These are phyloP conservation scores for Didymodactylos carnosus DNA, from an alignment of 2,888 invertebrate species.

Conservation along the genomic window DNA sequence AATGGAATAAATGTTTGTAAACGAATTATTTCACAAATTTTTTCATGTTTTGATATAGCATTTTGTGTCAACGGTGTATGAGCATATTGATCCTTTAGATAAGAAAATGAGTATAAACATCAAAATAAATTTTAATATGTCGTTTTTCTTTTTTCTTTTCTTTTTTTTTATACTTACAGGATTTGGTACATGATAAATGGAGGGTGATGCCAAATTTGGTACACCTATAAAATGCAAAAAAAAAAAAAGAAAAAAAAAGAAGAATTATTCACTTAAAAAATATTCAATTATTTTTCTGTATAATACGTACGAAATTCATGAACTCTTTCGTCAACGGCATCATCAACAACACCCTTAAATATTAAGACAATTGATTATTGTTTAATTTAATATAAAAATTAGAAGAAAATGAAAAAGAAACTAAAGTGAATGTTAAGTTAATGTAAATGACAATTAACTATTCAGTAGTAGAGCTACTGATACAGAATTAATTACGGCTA, in stretches of 20 bases:
- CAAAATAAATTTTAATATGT: not conserved
- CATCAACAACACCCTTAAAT: not conserved
- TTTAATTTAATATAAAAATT: not conserved
- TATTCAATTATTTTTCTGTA: not conserved
- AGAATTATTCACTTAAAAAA: not conserved
- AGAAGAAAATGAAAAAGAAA: not conserved
- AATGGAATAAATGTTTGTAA: not conserved
- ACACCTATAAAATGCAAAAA: not conserved
- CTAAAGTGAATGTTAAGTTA: no score
- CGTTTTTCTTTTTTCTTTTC: not conserved
- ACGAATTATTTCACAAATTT: not conserved
- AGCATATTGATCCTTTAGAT: not conserved
- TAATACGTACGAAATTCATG: not conserved
- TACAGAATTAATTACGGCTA: not conserved
- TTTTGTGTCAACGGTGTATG: not conserved
- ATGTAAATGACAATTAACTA: no score
- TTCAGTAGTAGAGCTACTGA: slow-evolving; percentile 1
- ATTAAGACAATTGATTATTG: not conserved
- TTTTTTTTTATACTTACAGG: not conserved
- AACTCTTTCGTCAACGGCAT: not conserved
- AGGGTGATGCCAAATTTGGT: not conserved
- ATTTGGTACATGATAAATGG: not conserved
- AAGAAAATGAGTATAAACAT: no score
- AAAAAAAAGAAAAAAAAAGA: no score
- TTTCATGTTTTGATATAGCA: not conserved